A percentile compares a stretch with the other conserved stretches of the same genome.
Conservation (phyloP, 23 tunicate species). For the Diplosoma virens region DNA sequence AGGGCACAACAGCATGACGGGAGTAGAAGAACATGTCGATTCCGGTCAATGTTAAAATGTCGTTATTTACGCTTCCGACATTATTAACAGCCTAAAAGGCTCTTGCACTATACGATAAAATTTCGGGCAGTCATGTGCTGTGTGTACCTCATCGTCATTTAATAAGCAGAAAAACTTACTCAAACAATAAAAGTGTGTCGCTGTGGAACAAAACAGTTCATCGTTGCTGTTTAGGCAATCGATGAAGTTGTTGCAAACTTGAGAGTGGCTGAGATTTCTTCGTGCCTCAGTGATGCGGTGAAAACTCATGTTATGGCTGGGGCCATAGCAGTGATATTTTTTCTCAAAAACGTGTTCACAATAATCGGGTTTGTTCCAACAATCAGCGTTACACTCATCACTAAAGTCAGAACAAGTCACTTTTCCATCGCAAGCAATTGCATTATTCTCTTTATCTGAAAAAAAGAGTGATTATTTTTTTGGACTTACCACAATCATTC, state of each 20-base stretch:
- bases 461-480: background rate
- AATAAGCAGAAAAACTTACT: constrained; percentile 31
- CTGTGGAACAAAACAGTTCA: constrained; percentile 43
- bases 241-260: constrained; percentile 46
- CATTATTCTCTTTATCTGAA: constrained; percentile 12
- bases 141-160: background rate
- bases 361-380: constrained; percentile 57
- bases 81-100: too few relatives aligned
- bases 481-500: background rate
- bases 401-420: constrained; percentile 58
- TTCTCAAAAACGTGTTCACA: constrained; percentile 25
- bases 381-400: constrained; percentile 67
- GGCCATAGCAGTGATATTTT: background rate
- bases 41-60: too few relatives aligned
- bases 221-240: constrained; percentile 52
- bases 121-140: background rate
- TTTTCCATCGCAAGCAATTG: constrained; percentile 59
- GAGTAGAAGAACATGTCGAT: too few relatives aligned
- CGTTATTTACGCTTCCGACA: too few relatives aligned
- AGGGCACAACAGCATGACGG: too few relatives aligned
- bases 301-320: background rate
- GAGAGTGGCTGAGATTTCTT: background rate
- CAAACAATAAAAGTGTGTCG: constrained; percentile 73
- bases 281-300: background rate
- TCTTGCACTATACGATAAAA: too few relatives aligned